Conservation (phyloP, 2,888 invertebrate species). For the Dasypogon diadema region DNA sequence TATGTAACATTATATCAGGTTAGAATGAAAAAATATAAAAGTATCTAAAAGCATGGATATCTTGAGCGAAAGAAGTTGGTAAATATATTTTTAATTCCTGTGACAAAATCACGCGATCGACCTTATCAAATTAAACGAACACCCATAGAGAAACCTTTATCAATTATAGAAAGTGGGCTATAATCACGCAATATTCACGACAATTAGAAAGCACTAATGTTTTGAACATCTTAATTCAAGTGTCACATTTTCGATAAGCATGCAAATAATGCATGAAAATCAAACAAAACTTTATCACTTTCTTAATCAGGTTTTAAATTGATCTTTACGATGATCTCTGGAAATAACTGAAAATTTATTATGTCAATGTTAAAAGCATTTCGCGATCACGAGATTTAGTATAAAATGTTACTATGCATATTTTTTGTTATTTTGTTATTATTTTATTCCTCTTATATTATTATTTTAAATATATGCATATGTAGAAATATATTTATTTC, state of each 20-base stretch:
- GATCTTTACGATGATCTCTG: background rate
- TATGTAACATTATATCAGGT: too few relatives aligned
- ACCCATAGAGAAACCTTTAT: slow-evolving; percentile 6
- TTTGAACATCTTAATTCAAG: too few relatives aligned
- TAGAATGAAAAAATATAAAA: too few relatives aligned
- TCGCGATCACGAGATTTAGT: too few relatives aligned
- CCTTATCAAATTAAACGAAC: background rate
- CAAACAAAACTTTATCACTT: background rate
- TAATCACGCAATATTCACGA: background rate
- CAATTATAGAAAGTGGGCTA: background rate
- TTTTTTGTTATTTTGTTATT: too few relatives aligned
- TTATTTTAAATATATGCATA: too few relatives aligned
- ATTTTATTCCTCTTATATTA: too few relatives aligned
- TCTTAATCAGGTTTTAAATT: background rate
- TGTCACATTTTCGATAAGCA: background rate
- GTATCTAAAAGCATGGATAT: too few relatives aligned
- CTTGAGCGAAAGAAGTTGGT: background rate
- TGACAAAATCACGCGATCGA: slow-evolving; percentile 16
- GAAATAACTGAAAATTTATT: slow-evolving; percentile 6
- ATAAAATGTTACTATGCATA: too few relatives aligned
- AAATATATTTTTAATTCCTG: too few relatives aligned
- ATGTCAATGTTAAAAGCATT: slow-evolving; percentile 15
- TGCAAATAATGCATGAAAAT: background rate
- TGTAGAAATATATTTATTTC: too few relatives aligned
- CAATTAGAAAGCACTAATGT: background rate